Conservation (phyloP, 2,113 vertebrate genomes). For the Atherinomorus stipes region DNA sequence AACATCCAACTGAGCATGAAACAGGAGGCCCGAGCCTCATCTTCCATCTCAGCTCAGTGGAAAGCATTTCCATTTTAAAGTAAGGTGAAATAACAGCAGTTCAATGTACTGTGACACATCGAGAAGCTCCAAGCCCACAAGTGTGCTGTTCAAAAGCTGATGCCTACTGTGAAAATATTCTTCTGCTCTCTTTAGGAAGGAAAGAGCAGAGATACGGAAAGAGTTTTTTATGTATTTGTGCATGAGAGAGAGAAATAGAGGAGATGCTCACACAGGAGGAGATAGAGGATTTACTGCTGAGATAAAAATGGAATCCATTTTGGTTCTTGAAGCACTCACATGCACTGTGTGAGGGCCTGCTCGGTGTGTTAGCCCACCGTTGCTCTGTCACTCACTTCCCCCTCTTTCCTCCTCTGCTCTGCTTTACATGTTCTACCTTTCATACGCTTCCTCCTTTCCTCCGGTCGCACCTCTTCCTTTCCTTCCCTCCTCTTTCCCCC, state of each 20-base stretch:
- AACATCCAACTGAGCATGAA: constrained; percentile 76
- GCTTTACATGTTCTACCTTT: constrained; percentile 60
- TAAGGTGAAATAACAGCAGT: constrained; percentile 60
- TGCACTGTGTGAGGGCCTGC: constrained; percentile 58
- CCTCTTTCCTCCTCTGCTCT: constrained; percentile 39
- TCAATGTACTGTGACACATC: constrained; percentile 63
- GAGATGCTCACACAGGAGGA: constrained; percentile 47
- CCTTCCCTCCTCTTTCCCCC: constrained; percentile 73
- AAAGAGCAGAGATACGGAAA: constrained; percentile 12
- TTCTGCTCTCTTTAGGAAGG: constrained; percentile 53
- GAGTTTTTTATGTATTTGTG: constrained; percentile 23
- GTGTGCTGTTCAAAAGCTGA: constrained; percentile 52
- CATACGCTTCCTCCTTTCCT: constrained; percentile 42
- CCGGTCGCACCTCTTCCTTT: constrained; percentile 69
- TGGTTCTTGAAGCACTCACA: constrained; percentile 73
- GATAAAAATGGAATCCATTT: constrained; percentile 82
- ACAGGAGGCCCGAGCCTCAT: constrained; percentile 55
- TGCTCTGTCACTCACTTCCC: constrained; percentile 60
- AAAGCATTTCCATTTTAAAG: constrained; percentile 58
- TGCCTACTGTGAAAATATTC: constrained; percentile 71
- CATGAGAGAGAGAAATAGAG: constrained; percentile 37
- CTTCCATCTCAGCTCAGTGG: constrained; percentile 51
- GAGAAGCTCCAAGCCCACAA: constrained; percentile 51
- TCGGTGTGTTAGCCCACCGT: constrained; percentile 43
- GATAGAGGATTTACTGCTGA: constrained; percentile 67